Percentiles rank a stretch among this genome's conserved stretches.
phyloP scores from a whole-genome alignment of 2,113 vertebrate genomes.

The Theristicus caerulescens region DNA sequence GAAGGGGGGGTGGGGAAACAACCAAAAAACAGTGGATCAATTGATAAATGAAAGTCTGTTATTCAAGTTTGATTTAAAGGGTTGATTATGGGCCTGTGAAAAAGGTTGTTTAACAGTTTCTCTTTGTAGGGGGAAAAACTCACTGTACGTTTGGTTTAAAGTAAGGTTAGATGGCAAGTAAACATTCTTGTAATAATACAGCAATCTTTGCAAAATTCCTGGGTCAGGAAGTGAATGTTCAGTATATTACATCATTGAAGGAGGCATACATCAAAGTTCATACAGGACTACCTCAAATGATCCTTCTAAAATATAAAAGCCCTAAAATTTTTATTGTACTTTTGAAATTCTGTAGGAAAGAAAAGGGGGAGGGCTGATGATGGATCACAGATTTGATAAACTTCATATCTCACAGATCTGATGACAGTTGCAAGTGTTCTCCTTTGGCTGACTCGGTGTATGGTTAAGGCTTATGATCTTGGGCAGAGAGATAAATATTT shows the following conservation, averaged over 20 bases:
- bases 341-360: constrained; percentile 8
- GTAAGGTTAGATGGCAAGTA: constrained; percentile 68
- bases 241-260: constrained; percentile 60
- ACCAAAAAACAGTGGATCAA: neutral
- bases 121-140: constrained; percentile 38
- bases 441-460: neutral
- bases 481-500: neutral
- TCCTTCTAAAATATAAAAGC: constrained; percentile 38
- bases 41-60: constrained; percentile 33
- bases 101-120: constrained; percentile 44
- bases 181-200: constrained; percentile 66
- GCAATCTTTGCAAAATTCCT: constrained; percentile 54
- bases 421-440: neutral
- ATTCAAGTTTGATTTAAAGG: constrained; percentile 41
- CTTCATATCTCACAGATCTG: neutral
- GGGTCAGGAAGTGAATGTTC: constrained; percentile 50
- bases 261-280: constrained; percentile 18
- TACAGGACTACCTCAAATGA: constrained; percentile 29
- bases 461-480: neutral
- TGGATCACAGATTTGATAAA: neutral
- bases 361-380: neutral
- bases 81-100: constrained; percentile 11
- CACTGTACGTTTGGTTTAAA: constrained; percentile 44
- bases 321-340: neutral
- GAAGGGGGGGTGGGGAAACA: neutral